Percentiles rank a stretch among this genome's conserved stretches.
phyloP scores from a whole-genome alignment of 1,140 invertebrate genomes.

The Steinernema khuongi region DNA sequence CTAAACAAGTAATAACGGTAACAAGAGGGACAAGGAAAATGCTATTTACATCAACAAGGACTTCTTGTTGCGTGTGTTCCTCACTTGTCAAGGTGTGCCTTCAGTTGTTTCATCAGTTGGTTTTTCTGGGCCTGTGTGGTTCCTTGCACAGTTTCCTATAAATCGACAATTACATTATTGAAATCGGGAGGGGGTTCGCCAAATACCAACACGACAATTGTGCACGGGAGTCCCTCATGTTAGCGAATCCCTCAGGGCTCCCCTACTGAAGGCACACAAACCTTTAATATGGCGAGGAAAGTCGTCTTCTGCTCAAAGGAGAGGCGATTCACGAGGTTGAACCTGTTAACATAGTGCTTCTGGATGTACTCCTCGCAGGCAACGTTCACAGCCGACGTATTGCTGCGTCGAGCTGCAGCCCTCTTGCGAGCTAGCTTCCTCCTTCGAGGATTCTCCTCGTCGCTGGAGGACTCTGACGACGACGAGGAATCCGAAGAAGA shows the following conservation, averaged over 20 bases:
- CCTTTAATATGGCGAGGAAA: not conserved
- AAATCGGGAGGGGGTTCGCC: no score
- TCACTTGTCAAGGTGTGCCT: not conserved
- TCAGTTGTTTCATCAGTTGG: not conserved
- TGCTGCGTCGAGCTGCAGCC: not conserved
- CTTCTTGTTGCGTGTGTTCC: not conserved
- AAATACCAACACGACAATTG: no score
- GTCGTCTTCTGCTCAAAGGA: not conserved
- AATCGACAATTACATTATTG: no score
- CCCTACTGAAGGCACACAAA: not conserved
- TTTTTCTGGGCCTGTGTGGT: not conserved
- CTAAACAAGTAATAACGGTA: no score
- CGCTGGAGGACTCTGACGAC: not conserved
- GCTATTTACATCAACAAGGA: no score
- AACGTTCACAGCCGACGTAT: not conserved
- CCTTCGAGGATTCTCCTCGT: slow-evolving; percentile 4
- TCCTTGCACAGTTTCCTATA: not conserved
- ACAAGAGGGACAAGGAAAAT: no score
- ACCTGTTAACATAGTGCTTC: not conserved
- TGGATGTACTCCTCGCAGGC: not conserved
- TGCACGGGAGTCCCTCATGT: no score
- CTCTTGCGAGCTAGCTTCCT: not conserved
- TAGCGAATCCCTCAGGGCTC: not conserved
- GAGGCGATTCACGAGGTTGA: not conserved
- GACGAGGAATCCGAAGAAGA: not conserved